Evolutionary conservation across 2,888 invertebrate genomes (phyloP).

Genomic region (Phlogophora meticulosa): DNA sequence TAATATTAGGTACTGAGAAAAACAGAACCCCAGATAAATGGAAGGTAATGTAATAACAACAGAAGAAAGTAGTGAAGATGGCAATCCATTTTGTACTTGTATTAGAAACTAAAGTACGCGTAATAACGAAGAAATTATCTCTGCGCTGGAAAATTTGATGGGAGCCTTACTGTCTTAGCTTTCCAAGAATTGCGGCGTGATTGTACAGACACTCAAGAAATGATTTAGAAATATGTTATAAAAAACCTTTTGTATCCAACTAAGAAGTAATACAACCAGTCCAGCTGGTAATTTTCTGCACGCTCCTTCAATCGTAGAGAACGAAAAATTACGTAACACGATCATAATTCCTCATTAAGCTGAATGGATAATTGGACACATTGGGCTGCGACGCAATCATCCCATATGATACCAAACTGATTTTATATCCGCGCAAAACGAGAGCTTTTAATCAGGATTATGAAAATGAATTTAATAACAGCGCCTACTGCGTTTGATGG

Average conservation of each 20-base stretch:
- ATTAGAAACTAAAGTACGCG: conserved; percentile 25
- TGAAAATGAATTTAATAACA: conserved; percentile 57
- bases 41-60: conserved; percentile 30
- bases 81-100: conserved; percentile 10
- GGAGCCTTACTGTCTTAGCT: background rate
- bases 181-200: background rate
- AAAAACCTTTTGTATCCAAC: background rate
- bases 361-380: conserved; percentile 49
- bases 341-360: conserved; percentile 44
- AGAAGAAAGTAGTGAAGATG: conserved; percentile 21
- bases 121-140: conserved; percentile 36
- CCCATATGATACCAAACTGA: conserved; percentile 53
- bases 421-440: conserved; percentile 44
- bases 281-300: background rate
- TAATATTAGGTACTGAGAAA: conserved; percentile 15
- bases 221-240: background rate
- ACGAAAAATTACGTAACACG: conserved; percentile 14
- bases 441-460: conserved; percentile 60
- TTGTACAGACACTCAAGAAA: background rate
- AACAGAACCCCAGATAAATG: conserved; percentile 21
- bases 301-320: background rate
- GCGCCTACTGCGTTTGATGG: conserved; percentile 24
- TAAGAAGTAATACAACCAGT: background rate
- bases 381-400: conserved; percentile 52
- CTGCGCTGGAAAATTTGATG: conserved; percentile 2